phyloP scores from a whole-genome alignment of 2,888 invertebrate genomes.

The Rhagonycha fulva region DNA sequence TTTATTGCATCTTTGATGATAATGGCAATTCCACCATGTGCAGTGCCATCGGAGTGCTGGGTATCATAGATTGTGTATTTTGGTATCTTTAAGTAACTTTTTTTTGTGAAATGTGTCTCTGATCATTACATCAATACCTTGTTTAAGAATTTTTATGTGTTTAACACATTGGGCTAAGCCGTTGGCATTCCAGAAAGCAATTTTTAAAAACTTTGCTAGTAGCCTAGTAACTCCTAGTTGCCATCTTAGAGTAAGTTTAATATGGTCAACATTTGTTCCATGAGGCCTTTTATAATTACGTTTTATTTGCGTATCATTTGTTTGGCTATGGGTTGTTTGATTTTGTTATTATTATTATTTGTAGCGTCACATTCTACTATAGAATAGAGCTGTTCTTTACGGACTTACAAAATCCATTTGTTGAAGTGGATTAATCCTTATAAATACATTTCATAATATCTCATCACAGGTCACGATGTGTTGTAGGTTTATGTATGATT shows the following conservation, averaged over 20 bases:
- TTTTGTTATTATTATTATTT: too few species aligned
- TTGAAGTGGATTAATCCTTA: too few species aligned
- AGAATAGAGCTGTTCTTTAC: too few species aligned
- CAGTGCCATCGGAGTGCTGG: slow-evolving; percentile 10
- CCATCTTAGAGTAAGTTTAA: neutral
- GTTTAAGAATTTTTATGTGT: neutral
- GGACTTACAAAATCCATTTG: too few species aligned
- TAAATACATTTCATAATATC: too few species aligned
- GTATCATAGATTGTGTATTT: slow-evolving; percentile 11
- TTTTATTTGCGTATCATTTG: neutral
- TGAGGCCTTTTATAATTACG: neutral
- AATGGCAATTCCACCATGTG: slow-evolving; percentile 18
- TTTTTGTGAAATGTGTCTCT: slow-evolving; percentile 9
- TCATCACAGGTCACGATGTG: too few species aligned
- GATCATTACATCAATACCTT: slow-evolving; percentile 15
- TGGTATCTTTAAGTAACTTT: slow-evolving; percentile 10
- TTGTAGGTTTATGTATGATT: too few species aligned
- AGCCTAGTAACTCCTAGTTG: too few species aligned
- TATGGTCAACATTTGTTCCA: slow-evolving; percentile 4
- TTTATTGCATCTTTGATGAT: slow-evolving; percentile 18
- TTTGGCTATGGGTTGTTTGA: too few species aligned
- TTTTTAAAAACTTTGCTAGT: neutral
- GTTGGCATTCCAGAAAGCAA: slow-evolving; percentile 12
- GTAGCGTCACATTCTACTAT: too few species aligned
- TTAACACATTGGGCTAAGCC: neutral